Conservation (phyloP, 1,140 invertebrate genomes). For the Trachelipus rathkii region DNA sequence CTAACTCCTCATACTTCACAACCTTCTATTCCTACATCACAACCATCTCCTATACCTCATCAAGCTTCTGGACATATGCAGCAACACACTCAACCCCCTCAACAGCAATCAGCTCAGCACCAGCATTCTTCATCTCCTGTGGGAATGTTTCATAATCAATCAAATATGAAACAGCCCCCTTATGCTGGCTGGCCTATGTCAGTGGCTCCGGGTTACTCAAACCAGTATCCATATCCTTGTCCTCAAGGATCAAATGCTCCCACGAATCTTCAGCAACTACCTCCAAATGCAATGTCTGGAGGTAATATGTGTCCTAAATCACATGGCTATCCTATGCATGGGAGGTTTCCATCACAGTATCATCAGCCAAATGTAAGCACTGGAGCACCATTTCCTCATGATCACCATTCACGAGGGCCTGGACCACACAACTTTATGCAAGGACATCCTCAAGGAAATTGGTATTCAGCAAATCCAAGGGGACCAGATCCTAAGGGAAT, state of each 20-base stretch:
- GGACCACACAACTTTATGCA: conserved; percentile 3
- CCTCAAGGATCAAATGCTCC: background rate
- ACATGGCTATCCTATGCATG: background rate
- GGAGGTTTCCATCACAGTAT: background rate
- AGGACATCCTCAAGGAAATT: background rate
- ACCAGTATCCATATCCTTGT: background rate
- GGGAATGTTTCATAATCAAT: background rate
- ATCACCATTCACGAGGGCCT: background rate
- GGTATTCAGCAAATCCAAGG: background rate
- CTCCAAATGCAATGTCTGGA: background rate
- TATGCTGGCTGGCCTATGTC: background rate
- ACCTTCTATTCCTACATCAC: background rate
- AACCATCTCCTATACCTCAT: conserved; percentile 18
- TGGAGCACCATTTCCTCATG: background rate
- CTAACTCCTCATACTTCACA: conserved; percentile 23
- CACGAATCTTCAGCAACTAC: background rate
- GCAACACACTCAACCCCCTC: conserved; percentile 21
- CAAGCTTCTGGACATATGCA: conserved; percentile 12
- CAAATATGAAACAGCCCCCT: background rate
- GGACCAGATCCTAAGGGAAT: background rate
- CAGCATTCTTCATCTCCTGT: conserved; percentile 8
- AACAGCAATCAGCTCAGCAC: conserved; percentile 17
- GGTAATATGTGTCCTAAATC: background rate
- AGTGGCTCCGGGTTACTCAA: background rate
- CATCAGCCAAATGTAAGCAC: background rate